A percentile compares a stretch with the other conserved stretches of the same genome.
Evolutionary conservation across 2,888 invertebrate genomes (phyloP).

Genomic region (Ptilodon capucinus): DNA sequence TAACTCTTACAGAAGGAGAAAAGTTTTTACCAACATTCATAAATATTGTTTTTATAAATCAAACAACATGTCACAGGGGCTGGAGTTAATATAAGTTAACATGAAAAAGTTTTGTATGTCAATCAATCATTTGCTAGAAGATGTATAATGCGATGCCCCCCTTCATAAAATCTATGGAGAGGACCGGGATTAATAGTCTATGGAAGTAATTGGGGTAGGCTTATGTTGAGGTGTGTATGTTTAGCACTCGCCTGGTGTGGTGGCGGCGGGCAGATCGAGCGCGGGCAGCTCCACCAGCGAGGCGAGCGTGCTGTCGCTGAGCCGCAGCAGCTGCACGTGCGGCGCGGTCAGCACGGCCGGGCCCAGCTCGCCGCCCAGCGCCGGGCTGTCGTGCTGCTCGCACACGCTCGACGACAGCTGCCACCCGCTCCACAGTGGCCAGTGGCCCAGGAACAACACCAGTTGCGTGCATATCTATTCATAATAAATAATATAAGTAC

Average conservation of each 20-base stretch:
- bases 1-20: too few relatives aligned
- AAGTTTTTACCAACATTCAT: too few relatives aligned
- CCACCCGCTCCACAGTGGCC: conserved; percentile 96
- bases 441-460: conserved; percentile 96
- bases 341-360: conserved; percentile 92
- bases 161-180: too few relatives aligned
- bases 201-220: too few relatives aligned
- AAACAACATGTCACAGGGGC: too few relatives aligned
- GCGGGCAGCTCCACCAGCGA: conserved; percentile 95
- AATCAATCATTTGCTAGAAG: too few relatives aligned
- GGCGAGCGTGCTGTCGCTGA: conserved; percentile 91
- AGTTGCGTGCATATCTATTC: conserved; percentile 90
- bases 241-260: conserved; percentile 40
- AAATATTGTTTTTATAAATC: too few relatives aligned
- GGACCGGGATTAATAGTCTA: too few relatives aligned
- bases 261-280: conserved; percentile 86
- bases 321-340: conserved; percentile 92
- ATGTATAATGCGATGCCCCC: too few relatives aligned
- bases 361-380: conserved; percentile 88
- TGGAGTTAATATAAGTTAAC: too few relatives aligned
- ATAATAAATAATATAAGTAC: neutral
- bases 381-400: conserved; percentile 93
- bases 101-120: too few relatives aligned
- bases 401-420: conserved; percentile 94
- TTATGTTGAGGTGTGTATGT: neutral